These are phyloP conservation scores for Nomia melanderi DNA, from an alignment of 1,140 invertebrate species.

Conservation along the genomic window DNA sequence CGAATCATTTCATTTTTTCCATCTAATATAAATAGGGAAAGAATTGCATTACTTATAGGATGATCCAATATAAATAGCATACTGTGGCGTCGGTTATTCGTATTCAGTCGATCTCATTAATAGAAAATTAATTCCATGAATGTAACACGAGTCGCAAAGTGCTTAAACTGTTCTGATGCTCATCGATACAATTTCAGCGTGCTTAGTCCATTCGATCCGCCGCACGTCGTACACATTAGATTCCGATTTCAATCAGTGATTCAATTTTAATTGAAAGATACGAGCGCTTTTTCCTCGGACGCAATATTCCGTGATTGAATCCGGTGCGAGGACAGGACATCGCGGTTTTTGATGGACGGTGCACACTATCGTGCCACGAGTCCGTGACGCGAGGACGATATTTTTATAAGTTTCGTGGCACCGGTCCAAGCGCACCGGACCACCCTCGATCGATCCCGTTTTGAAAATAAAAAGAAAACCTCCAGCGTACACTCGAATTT, in stretches of 20 bases:
- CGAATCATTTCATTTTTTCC: too few species aligned
- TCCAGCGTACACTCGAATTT: conserved; percentile 1
- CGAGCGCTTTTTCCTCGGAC: neutral
- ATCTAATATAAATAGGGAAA: too few species aligned
- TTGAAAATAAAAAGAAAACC: conserved; percentile 22
- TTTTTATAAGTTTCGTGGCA: conserved; percentile 64
- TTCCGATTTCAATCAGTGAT: neutral
- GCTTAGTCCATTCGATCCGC: neutral
- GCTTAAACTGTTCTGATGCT: too few species aligned
- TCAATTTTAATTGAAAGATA: too few species aligned
- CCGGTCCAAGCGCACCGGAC: conserved; percentile 48
- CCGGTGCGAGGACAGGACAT: conserved; percentile 31
- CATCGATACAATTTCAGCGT: neutral
- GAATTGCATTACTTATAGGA: neutral
- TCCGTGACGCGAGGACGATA: conserved; percentile 55
- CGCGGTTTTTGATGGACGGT: conserved; percentile 33
- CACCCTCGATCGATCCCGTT: conserved; percentile 23
- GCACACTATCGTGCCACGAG: conserved; percentile 28
- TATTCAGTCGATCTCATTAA: neutral
- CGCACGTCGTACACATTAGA: neutral
- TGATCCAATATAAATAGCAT: neutral
- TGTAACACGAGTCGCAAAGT: neutral
- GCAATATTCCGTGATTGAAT: conserved; percentile 33
- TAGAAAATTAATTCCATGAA: neutral
- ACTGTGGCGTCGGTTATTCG: too few species aligned